Evolutionary conservation across 37 sponge, comb jelly and placozoan genomes (phyloP).

Genomic region (Aplysina aerophoba): DNA sequence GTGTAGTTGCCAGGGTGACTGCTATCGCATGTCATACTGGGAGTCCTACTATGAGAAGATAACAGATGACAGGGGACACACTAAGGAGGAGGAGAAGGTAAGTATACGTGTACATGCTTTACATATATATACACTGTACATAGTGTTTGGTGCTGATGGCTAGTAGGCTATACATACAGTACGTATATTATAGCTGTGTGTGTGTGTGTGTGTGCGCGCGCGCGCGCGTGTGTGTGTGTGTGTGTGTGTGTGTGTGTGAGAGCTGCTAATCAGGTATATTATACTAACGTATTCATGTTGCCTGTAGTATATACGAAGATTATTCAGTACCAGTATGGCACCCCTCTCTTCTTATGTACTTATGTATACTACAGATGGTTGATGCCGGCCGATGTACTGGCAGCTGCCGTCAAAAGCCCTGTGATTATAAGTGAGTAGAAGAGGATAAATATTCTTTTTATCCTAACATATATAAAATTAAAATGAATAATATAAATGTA

Average conservation of each 20-base stretch:
- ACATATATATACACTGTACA: background rate
- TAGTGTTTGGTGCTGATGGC: background rate
- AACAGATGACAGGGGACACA: no score
- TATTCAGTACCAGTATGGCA: no score
- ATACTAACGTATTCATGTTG: background rate
- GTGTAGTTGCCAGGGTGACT: constrained; percentile 9
- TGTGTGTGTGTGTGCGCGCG: constrained; percentile 15
- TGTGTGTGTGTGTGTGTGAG: background rate
- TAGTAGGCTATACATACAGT: no score
- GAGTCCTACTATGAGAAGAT: no score
- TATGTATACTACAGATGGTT: no score
- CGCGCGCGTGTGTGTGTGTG: background rate
- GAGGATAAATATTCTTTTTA: no score
- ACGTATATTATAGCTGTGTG: no score
- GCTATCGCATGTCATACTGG: constrained; percentile 2
- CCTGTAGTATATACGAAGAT: background rate
- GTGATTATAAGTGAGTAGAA: no score
- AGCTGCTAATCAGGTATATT: background rate
- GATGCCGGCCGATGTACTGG: no score
- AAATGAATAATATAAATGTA: background rate
- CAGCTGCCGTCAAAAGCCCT: no score
- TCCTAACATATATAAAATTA: background rate
- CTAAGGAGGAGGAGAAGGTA: no score
- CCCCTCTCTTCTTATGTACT: no score
- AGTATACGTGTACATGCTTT: background rate